These are phyloP conservation scores for Leucophenga maculata DNA, from an alignment of 2,888 invertebrate genomes.

Conservation along the genomic window DNA sequence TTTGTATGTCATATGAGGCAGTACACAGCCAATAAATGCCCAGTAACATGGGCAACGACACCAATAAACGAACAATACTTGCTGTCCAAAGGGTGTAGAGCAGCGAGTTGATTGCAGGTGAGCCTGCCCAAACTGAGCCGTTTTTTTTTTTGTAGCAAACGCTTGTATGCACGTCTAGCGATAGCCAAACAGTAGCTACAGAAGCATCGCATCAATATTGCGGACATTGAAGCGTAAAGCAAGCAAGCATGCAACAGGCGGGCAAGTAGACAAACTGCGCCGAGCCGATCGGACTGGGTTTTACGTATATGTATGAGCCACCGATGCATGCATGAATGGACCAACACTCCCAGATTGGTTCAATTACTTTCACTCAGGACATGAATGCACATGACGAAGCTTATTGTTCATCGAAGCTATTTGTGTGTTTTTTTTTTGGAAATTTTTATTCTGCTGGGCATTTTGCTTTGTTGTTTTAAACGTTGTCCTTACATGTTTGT, in stretches of 20 bases:
- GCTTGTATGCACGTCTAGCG: neutral
- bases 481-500: neutral
- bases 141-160: neutral
- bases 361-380: slow-evolving; percentile 17
- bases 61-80: too few species aligned
- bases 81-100: too few species aligned
- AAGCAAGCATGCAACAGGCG: slow-evolving; percentile 5
- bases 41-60: neutral
- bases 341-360: slow-evolving; percentile 21
- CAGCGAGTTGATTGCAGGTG: neutral
- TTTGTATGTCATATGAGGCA: neutral
- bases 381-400: slow-evolving; percentile 11
- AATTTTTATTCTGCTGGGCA: neutral
- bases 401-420: neutral
- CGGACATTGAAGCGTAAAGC: neutral
- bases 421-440: slow-evolving; percentile 2
- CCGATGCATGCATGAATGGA: slow-evolving; percentile 17
- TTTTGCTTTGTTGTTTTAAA: too few species aligned
- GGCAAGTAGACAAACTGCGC: neutral
- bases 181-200: neutral
- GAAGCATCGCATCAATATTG: neutral
- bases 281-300: neutral
- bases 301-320: neutral
- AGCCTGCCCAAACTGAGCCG: neutral
- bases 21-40: neutral